Percentiles rank a stretch among this genome's conserved stretches.
phyloP scores from a whole-genome alignment of 2,113 vertebrate genomes.

The Amazona guildingii region DNA sequence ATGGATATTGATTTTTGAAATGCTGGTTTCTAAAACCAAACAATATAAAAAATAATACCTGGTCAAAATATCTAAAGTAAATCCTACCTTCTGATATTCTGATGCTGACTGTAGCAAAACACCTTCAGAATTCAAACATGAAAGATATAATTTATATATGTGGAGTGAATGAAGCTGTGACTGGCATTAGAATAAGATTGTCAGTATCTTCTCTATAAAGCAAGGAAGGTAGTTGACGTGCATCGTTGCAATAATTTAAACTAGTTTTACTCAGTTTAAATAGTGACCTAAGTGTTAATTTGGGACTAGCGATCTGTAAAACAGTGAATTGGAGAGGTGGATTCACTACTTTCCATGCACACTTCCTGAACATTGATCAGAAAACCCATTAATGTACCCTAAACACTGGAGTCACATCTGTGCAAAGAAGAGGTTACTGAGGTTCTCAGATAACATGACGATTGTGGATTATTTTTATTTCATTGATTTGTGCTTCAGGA shows the following conservation, averaged over 20 bases:
- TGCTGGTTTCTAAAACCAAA: neutral
- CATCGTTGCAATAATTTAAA: neutral
- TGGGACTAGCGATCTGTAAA: neutral
- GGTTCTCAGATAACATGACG: neutral
- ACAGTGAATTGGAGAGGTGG: neutral
- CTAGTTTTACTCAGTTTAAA: neutral
- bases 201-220: neutral
- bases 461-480: neutral
- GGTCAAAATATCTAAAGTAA: neutral
- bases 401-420: neutral
- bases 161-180: neutral
- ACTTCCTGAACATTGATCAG: neutral
- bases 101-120: neutral
- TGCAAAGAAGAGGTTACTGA: neutral
- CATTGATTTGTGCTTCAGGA: neutral
- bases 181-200: neutral
- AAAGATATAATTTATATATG: neutral
- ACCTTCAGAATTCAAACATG: neutral
- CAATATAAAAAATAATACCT: neutral
- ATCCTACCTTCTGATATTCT: neutral
- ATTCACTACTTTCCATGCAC: neutral
- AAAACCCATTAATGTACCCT: neutral
- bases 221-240: fast-evolving
- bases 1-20: neutral
- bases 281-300: neutral